Evolutionary conservation across 2,797 vertebrate genomes (phyloP).

Genomic region (Toxotes lorentzi): DNA sequence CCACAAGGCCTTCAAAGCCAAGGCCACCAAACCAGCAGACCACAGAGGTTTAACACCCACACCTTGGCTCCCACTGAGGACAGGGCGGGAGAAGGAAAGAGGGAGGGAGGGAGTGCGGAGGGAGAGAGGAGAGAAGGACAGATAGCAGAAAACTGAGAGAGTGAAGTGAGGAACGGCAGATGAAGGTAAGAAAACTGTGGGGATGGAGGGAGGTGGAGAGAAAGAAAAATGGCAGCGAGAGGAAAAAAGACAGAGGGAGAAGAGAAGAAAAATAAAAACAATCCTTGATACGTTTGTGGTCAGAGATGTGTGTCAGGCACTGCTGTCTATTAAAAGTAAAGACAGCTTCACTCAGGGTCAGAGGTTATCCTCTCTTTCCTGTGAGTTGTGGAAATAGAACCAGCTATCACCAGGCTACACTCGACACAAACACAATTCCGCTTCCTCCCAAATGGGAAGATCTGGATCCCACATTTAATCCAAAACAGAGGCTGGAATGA

Average conservation of each 20-base stretch:
- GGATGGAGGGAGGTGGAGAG: not conserved
- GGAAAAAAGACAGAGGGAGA: not conserved
- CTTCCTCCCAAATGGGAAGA: conserved; percentile 40
- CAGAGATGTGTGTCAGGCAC: conserved; percentile 15
- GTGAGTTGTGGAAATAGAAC: conserved; percentile 44
- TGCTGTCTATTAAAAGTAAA: conserved; percentile 58
- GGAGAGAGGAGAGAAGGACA: not conserved
- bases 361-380: conserved; percentile 48
- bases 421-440: conserved; percentile 39
- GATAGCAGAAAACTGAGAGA: not conserved
- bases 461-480: not conserved
- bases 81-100: not conserved
- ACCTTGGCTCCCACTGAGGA: conserved; percentile 64
- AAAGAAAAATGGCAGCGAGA: too few species aligned
- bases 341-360: conserved; percentile 19
- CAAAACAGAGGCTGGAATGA: conserved; percentile 11
- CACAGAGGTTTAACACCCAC: conserved; percentile 76
- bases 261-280: not conserved
- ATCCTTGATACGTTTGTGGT: not conserved
- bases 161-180: not conserved
- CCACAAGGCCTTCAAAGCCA: conserved; percentile 78
- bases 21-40: conserved; percentile 81
- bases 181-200: not conserved
- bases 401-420: conserved; percentile 30
- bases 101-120: not conserved